Evolutionary conservation across 2,888 invertebrate genomes (phyloP).

Genomic region (Anoplius nigerrimus): DNA sequence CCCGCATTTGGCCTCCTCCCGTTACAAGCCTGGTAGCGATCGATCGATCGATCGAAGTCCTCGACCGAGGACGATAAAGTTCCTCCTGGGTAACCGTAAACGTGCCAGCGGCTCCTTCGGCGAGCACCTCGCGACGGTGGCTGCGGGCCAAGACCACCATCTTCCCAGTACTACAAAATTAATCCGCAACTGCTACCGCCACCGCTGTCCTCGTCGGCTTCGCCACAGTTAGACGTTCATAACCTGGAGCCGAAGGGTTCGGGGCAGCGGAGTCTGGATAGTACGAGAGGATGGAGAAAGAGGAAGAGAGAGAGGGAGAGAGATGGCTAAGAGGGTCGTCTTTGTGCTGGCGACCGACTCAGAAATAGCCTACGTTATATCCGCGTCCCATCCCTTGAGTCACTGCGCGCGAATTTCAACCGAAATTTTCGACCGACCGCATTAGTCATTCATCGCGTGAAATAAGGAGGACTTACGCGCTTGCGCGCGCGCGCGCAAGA

Average conservation of each 20-base stretch:
- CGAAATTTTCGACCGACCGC: slow-evolving; percentile 40
- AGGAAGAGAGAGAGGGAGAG: background rate
- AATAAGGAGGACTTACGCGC: background rate
- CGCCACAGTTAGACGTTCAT: slow-evolving; percentile 29
- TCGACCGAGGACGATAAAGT: slow-evolving; percentile 6
- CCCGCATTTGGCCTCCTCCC: too few relatives aligned
- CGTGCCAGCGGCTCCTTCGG: slow-evolving; percentile 35
- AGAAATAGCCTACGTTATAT: slow-evolving; percentile 54
- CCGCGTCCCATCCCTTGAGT: slow-evolving; percentile 52
- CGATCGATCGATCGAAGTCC: slow-evolving; percentile 24
- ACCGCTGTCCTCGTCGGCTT: slow-evolving; percentile 24
- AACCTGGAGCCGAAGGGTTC: slow-evolving; percentile 15
- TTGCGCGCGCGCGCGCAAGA: background rate
- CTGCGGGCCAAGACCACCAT: slow-evolving; percentile 57
- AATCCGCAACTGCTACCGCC: slow-evolving; percentile 25
- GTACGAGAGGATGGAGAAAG: background rate
- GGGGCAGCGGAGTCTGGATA: background rate
- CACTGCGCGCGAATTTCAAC: slow-evolving; percentile 42
- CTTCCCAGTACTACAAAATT: slow-evolving; percentile 30
- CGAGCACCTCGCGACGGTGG: slow-evolving; percentile 33
- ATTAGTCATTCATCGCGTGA: slow-evolving; percentile 53
- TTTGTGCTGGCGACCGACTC: slow-evolving; percentile 45
- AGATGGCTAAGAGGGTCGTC: slow-evolving; percentile 23
- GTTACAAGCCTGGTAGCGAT: background rate
- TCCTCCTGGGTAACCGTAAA: slow-evolving; percentile 25